A percentile compares a stretch with the other conserved stretches of the same genome.
Conservation (phyloP, 1,140 invertebrate genomes). For the Subanguina moxae region DNA sequence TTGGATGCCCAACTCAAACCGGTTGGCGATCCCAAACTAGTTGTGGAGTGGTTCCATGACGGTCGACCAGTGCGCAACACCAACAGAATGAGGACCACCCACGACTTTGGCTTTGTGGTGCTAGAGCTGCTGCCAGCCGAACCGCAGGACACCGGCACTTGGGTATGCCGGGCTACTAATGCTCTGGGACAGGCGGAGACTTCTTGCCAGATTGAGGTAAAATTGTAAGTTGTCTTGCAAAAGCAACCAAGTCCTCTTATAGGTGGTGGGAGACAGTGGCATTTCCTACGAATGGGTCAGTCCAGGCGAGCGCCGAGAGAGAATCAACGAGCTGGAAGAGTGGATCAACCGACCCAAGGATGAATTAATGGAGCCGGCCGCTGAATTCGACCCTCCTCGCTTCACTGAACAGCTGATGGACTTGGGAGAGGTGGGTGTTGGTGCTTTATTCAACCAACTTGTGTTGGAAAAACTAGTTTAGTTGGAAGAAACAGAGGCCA, state of each 20-base stretch:
- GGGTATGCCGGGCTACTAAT: conserved; percentile 79
- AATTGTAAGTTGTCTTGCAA: conserved; percentile 61
- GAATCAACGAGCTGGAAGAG: conserved; percentile 53
- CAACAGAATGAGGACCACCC: conserved; percentile 80
- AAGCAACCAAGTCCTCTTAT: conserved; percentile 63
- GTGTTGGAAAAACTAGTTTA: conserved; percentile 55
- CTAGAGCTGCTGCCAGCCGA: conserved; percentile 88
- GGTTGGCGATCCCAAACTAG: conserved; percentile 84
- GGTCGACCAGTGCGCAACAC: conserved; percentile 74
- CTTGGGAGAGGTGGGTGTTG: conserved; percentile 38
- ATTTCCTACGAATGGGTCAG: conserved; percentile 87
- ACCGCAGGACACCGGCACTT: conserved; percentile 83
- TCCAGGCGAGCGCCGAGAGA: conserved; percentile 81
- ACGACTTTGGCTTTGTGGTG: conserved; percentile 92
- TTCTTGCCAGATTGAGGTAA: conserved; percentile 78
- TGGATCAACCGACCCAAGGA: conserved; percentile 53
- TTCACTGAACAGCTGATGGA: conserved; percentile 51
- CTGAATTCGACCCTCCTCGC: conserved; percentile 50
- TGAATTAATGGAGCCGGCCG: conserved; percentile 40
- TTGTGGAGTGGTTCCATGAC: conserved; percentile 93
- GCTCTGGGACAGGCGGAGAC: conserved; percentile 85
- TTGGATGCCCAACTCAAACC: conserved; percentile 84
- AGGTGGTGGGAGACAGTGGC: conserved; percentile 69
- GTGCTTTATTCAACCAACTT: not conserved
- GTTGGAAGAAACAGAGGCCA: conserved; percentile 75